Evolutionary conservation across 2,888 invertebrate species (phyloP), one percentile per base, ranked within the genome.

Genomic region (Orthosia gracilis): DNA sequence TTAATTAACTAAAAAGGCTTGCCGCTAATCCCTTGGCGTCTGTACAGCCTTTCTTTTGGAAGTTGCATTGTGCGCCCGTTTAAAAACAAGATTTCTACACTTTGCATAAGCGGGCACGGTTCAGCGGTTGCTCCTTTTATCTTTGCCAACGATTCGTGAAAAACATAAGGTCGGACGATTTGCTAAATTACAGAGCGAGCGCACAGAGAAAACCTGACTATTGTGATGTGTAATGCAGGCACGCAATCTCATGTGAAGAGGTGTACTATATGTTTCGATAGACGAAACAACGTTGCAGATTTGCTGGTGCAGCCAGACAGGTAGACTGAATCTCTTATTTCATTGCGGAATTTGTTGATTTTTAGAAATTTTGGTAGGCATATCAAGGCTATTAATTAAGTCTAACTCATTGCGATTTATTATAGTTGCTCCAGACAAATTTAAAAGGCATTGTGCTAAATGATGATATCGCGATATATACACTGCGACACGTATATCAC

Each of bases 131-230:
- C 69, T 72, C 67, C 78, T 85, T 87, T 89, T 89, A 91, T 90
- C 88, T 90, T 79, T 86, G 85, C 85, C 88, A 89, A 85, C 87
- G 79, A 82, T 83, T 85, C 85, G 85, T 85, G 87, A 89, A 89
- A 88, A 85, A 88, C 87, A 87, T 87, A 83, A 86, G 79, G 86
- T 85, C 75, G 85, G 81, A 55, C 76, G 78, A 84, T 84, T 88
- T 90, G 87, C 85, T 83, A 90, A 91, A 91, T 91, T 90, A 89
- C 89, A 83, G 80, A 88, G 84, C 84, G 86, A 84, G 84, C 83
- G 83, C 50, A 73, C 80, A 87, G 83, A 83, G 82, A 76, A 85
- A 89, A 84, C 87, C 84, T 76, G 31, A 55, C 77, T 74, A 79
- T 84, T 82, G 82, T 84, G 76, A 78, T 81, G 65, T 78, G 65